These are phyloP conservation scores for Saimiri boliviensis DNA, from an alignment of 2,113 vertebrate species.

Conservation along the genomic window DNA sequence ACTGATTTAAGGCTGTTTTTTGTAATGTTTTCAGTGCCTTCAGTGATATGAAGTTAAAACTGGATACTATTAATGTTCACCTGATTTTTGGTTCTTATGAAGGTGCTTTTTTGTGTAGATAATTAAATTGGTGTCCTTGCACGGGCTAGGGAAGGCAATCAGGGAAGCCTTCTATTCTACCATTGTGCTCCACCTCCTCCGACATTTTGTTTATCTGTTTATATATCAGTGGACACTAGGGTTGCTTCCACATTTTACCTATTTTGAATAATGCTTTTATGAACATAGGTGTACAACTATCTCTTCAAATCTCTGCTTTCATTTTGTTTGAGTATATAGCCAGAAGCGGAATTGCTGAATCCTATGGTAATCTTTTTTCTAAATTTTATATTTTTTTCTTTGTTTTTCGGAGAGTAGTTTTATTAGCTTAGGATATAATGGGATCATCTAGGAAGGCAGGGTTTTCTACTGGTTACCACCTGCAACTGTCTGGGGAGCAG, in stretches of 20 bases:
- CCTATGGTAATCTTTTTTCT: background rate
- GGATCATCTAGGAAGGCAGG: background rate
- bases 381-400: background rate
- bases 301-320: constrained; percentile 22
- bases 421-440: constrained; percentile 34
- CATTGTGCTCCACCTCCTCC: background rate
- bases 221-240: background rate
- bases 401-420: background rate
- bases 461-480: background rate
- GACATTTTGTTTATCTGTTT: background rate
- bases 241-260: background rate
- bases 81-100: too few species aligned
- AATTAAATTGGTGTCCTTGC: too few species aligned
- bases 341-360: background rate
- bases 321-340: background rate
- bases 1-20: too few species aligned
- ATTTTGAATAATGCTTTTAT: background rate
- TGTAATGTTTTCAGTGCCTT: too few species aligned
- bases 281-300: background rate
- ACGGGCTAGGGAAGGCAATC: too few species aligned
- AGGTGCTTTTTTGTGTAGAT: too few species aligned
- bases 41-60: too few species aligned
- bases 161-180: background rate
- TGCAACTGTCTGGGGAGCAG: background rate
- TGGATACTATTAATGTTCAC: too few species aligned